Base-by-base conservation (phyloP, 2,888 invertebrate genomes). In the Asteroscopus sphinx region DNA sequence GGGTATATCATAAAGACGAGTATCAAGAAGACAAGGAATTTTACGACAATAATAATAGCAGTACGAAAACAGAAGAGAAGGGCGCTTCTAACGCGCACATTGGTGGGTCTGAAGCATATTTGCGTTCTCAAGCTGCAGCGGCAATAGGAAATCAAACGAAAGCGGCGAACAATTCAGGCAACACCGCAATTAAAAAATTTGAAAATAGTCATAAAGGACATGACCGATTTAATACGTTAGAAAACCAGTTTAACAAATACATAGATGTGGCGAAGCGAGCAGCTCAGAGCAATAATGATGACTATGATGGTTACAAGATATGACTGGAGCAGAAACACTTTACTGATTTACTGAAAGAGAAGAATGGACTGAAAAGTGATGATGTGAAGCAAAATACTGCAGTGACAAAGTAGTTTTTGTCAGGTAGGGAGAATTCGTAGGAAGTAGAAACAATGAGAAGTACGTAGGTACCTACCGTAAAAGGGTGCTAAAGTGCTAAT, bases 1-100 rank as follows among this genome's bases (percentile, higher is more conserved):
- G 85, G 73, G 87, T 92, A 16, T 92, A 92, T 65, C 90, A 90
- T 62, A 93, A 92, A 64, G 91, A 93, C 54, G 92, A 93, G 68
- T 93, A 90, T 77, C 84, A 87, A 60, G 91, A 91, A 73, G 89
- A 92, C 49, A 89, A 92, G 32, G 90, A 93, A 55, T 92, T 91
- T 63, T 91, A 80, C 61, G 91, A 92, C 63, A 90, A 92, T 65
- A 87, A 78, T 13, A 86, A 86, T 45, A 88, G 82, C 32, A 88
- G 68, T 41, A 73, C 76, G 39, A 77, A 81, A 40, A 77, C 77
- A 11, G 80, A 86, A 63, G 90, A 91, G 59, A 86, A 74, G 2
- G 88, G 83, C 6, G 75, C 66, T 60, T 79, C 83, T 3, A 79
- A 82, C 26, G 56, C 73, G 28, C 81, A 86, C 42, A 52, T 74